Evolutionary conservation across 1,140 invertebrate species (phyloP).

Genomic region (Doryteuthis pealeii): DNA sequence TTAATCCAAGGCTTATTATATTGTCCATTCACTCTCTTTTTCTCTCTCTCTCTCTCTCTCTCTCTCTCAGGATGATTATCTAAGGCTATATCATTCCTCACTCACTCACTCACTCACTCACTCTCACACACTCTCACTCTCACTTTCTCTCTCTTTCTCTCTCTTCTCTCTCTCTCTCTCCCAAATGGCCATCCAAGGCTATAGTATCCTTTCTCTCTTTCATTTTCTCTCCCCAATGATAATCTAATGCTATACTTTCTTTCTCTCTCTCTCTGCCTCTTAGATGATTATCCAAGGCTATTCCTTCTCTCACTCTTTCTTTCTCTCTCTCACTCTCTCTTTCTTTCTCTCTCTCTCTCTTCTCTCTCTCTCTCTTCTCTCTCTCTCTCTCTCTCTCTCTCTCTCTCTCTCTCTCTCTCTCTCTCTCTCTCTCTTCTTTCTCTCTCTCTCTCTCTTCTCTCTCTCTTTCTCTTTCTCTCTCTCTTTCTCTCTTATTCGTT

Average conservation of each 20-base stretch:
- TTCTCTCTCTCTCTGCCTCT: background rate
- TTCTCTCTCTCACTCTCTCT: background rate
- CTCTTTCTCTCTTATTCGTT: background rate
- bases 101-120: background rate
- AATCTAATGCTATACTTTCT: no score
- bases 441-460: background rate
- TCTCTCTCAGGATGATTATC: background rate
- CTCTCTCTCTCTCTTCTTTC: background rate
- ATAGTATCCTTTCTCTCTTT: background rate
- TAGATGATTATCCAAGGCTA: no score
- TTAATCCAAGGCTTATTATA: background rate
- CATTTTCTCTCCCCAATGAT: background rate
- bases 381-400: background rate
- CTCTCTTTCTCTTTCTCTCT: background rate
- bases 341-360: background rate
- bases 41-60: background rate
- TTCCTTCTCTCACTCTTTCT: background rate
- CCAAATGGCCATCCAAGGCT: background rate
- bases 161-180: background rate
- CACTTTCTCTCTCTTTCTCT: background rate
- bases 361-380: background rate
- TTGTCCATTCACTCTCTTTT: background rate
- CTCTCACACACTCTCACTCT: background rate
- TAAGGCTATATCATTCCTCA: no score
- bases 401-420: background rate